Evolutionary conservation across 2,797 vertebrate species (phyloP), one percentile per base, ranked within the genome.

Genomic region (Acanthurus leucopareius): DNA sequence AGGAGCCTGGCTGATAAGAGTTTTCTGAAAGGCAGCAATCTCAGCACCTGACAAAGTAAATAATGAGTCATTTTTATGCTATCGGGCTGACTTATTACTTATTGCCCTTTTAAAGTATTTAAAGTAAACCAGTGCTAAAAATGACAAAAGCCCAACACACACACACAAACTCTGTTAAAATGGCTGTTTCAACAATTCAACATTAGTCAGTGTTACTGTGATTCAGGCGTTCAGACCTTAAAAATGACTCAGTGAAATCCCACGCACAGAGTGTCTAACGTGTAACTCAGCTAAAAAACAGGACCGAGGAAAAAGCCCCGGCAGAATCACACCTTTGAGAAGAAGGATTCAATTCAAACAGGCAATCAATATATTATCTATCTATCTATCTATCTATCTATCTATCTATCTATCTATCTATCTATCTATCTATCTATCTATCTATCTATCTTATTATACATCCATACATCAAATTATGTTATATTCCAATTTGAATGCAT

Each of bases 161-260:
- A 74, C 52, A 78, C 38, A 72, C 75, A 28, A 56, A 71, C 25
- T 61, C 7, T 44, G 25, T 48, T 58, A 32, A 74, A 66, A 77
- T 75, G 32, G 65, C 6, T 60, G 53, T 69, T 77, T 82, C 74
- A 90, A 73, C 64, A n/a, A 79, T 76, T 79, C 77, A 80, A 54
- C 64, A 89, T 88, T 90, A 88, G 87, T 86, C 89, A 90, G 82
- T 74, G 81, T 82, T 75, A 69, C 70, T 49, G 60, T 90, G 84
- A 88, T 86, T 90, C 88, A 88, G 67, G 65, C 28, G 11, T 72
- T 90, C 72, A 83, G 77, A 85, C 81, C 80, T 87, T 86, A 86
- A 84, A 61, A 86, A 83, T 89, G 87, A 92, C 82, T 89, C 86
- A 90, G 73, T 73, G 62, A 68, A 75, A 89, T 82, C 88, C 88